Evolutionary conservation across 2,797 vertebrate genomes (phyloP).

Genomic region (Acestrorhynchus altus): DNA sequence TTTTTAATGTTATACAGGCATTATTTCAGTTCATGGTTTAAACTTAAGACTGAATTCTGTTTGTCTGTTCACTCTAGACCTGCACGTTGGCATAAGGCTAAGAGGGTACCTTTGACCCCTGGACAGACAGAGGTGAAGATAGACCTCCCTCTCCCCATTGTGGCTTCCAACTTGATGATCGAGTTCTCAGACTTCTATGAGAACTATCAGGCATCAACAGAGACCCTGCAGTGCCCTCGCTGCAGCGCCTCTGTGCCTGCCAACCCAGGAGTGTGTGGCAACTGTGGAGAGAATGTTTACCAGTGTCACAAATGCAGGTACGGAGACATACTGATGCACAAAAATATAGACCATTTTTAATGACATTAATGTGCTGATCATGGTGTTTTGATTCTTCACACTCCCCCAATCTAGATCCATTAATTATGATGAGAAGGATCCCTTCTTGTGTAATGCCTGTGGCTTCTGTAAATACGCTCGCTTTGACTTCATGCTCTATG

Average conservation of each 20-base stretch:
- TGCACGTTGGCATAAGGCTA: slow-evolving; percentile 98
- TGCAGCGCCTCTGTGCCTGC: slow-evolving; percentile 97
- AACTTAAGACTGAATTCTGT: neutral
- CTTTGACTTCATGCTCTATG: slow-evolving; percentile 98
- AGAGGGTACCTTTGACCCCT: slow-evolving; percentile 95
- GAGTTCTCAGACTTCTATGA: slow-evolving; percentile 99
- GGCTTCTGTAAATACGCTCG: slow-evolving; percentile 99
- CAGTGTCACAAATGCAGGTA: slow-evolving; percentile 99
- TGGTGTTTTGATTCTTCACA: slow-evolving; percentile 16
- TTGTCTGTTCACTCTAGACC: slow-evolving; percentile 75
- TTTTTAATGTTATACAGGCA: too few relatives aligned
- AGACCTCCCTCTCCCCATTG: slow-evolving; percentile 93
- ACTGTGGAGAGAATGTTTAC: slow-evolving; percentile 98
- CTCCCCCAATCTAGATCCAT: slow-evolving; percentile 91
- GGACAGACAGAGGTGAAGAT: slow-evolving; percentile 99
- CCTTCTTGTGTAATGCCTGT: slow-evolving; percentile 97
- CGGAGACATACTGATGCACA: neutral
- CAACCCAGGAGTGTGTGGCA: slow-evolving; percentile 97
- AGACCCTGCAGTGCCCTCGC: slow-evolving; percentile 97
- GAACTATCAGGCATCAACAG: slow-evolving; percentile 98
- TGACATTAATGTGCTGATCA: neutral
- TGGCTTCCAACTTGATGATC: slow-evolving; percentile 98
- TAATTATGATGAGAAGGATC: slow-evolving; percentile 98
- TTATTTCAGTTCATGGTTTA: neutral
- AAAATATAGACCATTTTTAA: neutral